These are phyloP conservation scores for Brenthis daphne DNA, from an alignment of 2,888 invertebrate species.

Conservation along the genomic window DNA sequence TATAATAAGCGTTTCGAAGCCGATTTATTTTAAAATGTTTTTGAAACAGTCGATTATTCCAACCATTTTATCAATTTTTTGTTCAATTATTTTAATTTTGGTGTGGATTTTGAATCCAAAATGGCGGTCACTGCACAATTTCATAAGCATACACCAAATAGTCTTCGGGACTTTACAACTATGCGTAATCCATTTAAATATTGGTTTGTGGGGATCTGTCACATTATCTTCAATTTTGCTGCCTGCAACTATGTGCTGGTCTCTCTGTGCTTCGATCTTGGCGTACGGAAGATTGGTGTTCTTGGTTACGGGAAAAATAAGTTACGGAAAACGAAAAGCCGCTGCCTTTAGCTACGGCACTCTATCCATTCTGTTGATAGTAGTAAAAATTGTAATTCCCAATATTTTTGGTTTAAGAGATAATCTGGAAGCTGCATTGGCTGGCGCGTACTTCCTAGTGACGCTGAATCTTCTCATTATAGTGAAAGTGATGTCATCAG, in stretches of 20 bases:
- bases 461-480: conserved; percentile 33
- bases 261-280: conserved; percentile 37
- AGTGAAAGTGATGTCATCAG: conserved; percentile 27
- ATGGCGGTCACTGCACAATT: conserved; percentile 43
- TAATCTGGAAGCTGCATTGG: neutral
- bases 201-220: neutral
- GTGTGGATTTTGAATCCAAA: conserved; percentile 40
- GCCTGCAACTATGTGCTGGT: conserved; percentile 34
- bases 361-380: conserved; percentile 13
- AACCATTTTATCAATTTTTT: conserved; percentile 28
- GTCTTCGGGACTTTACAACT: conserved; percentile 37
- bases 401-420: conserved; percentile 11
- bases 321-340: conserved; percentile 36
- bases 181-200: conserved; percentile 6
- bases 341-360: conserved; percentile 28
- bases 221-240: conserved; percentile 27
- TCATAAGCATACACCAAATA: conserved; percentile 41
- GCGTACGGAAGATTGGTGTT: conserved; percentile 40
- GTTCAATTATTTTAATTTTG: conserved; percentile 32
- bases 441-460: conserved; percentile 29
- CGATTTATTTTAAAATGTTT: neutral
- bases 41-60: neutral
- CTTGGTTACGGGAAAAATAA: conserved; percentile 36
- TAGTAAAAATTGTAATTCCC: conserved; percentile 23
- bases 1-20: too few relatives aligned